Base-by-base conservation (phyloP, 2,888 invertebrate genomes). In the Lumbricus terrestris region DNA sequence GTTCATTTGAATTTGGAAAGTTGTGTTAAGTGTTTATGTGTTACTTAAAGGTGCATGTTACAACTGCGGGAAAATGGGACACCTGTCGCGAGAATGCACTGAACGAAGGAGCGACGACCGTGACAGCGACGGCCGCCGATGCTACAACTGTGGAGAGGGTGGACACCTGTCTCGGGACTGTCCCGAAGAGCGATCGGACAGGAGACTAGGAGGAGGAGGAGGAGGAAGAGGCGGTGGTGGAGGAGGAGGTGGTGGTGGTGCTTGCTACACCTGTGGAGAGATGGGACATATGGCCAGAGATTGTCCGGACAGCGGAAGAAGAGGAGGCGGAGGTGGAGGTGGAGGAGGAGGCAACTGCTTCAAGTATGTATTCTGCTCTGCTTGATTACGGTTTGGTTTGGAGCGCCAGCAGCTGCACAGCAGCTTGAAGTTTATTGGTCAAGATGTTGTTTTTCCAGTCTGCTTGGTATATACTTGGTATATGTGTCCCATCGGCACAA, bases 61-160 rank as follows among this genome's bases (percentile, higher is more conserved):
- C 92, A 97, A 97, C 94, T 98, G 98, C 96, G 97, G 98, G 96
- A 97, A 98, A 96, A 96, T 97, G 54, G 95, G 95, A 29, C 92
- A 92, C 54, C 6, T 92, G 18, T 89, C 91, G 29, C 88, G 92
- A 33, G 92, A 92, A n/a, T 92, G 92, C 82, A 88, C 90, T 29
- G 91, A 91, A 47, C 54, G 47, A 33, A 40, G 69, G 11, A 93
- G 95, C 54, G 94, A 94, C 90, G 94, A 94, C 91, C 91, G 91
- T 95, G 97, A 98, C 95, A 97, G 89, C 33, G 88, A 69, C 29
- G 33, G 33, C 8, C 82, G 88, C 20, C 42, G 33, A 2, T 92
- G 93, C 90, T 92, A 92, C 92, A 97, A 94, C 90, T 94, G 94
- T 92, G 93, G 93, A 34, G 89, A 90, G 89, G 8, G 33, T n/a